phyloP scores from a whole-genome alignment of 2,888 invertebrate species.

The Erebia epiphron region DNA sequence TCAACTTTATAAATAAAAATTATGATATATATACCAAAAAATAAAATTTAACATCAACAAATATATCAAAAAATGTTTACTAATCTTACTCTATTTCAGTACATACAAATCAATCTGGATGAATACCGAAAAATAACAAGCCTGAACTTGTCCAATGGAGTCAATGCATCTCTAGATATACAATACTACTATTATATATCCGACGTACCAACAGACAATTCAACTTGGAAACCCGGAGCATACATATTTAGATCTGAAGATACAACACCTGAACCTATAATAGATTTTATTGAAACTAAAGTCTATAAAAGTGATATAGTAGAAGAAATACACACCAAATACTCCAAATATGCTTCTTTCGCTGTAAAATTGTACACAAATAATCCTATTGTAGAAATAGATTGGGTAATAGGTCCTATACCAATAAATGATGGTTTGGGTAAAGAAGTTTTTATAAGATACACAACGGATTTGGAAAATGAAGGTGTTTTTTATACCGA shows the following conservation, averaged over 20 bases:
- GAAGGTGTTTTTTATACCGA: constrained; percentile 92
- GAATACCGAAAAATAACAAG: constrained; percentile 56
- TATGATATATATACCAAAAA: too few relatives aligned
- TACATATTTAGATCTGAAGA: constrained; percentile 88
- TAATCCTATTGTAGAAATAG: constrained; percentile 85
- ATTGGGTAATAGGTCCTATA: constrained; percentile 92
- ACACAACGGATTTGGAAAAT: constrained; percentile 84
- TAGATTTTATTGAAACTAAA: constrained; percentile 42
- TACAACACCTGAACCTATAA: constrained; percentile 43
- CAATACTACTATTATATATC: constrained; percentile 88
- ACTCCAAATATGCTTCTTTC: constrained; percentile 87
- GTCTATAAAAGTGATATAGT: constrained; percentile 84
- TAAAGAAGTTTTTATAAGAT: constrained; percentile 93
- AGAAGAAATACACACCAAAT: constrained; percentile 87
- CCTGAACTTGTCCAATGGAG: constrained; percentile 75
- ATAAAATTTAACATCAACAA: background rate
- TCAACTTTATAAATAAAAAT: background rate
- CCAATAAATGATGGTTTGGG: constrained; percentile 85
- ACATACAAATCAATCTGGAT: constrained; percentile 80
- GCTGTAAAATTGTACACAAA: constrained; percentile 86
- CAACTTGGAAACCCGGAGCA: constrained; percentile 89
- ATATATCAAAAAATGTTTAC: background rate
- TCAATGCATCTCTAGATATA: constrained; percentile 60
- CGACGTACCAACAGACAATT: constrained; percentile 82
- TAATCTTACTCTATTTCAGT: constrained; percentile 50